phyloP scores from a whole-genome alignment of 35 echinoderm and acorn worm species.

The Ophioderma brevispina region DNA sequence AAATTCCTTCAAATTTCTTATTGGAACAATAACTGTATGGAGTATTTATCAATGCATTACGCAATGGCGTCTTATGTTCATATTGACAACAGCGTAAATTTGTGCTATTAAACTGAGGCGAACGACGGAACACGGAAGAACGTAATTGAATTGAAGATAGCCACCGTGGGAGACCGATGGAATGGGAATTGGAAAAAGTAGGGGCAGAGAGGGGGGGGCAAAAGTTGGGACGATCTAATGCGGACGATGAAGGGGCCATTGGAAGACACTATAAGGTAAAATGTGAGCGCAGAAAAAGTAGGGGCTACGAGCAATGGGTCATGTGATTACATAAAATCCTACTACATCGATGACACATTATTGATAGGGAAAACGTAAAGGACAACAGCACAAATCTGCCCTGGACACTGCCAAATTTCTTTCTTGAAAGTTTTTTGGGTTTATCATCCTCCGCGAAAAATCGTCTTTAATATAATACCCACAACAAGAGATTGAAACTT shows the following conservation, averaged over 20 bases:
- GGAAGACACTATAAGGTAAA: too few relatives aligned
- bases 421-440: constrained; percentile 48
- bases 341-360: constrained; percentile 39
- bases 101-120: too few relatives aligned
- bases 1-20: constrained; percentile 61
- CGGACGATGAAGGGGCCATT: too few relatives aligned
- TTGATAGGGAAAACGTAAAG: constrained; percentile 29
- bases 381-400: not conserved
- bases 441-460: constrained; percentile 68
- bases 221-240: too few relatives aligned
- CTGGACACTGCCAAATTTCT: constrained; percentile 15
- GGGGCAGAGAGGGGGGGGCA: too few relatives aligned
- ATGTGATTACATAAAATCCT: not conserved
- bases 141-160: too few relatives aligned
- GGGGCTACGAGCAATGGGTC: constrained; percentile 15
- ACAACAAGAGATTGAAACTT: constrained; percentile 46
- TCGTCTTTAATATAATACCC: constrained; percentile 21
- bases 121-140: too few relatives aligned
- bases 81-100: too few relatives aligned
- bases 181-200: too few relatives aligned
- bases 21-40: constrained; percentile 47
- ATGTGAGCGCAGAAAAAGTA: too few relatives aligned
- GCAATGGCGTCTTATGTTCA: constrained; percentile 76
- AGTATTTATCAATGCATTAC: constrained; percentile 53
- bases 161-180: too few relatives aligned